A percentile compares a stretch with the other conserved stretches of the same genome.
These are phyloP conservation scores for Bovichtus variegatus DNA, from an alignment of 2,797 vertebrate genomes.

Conservation along the genomic window DNA sequence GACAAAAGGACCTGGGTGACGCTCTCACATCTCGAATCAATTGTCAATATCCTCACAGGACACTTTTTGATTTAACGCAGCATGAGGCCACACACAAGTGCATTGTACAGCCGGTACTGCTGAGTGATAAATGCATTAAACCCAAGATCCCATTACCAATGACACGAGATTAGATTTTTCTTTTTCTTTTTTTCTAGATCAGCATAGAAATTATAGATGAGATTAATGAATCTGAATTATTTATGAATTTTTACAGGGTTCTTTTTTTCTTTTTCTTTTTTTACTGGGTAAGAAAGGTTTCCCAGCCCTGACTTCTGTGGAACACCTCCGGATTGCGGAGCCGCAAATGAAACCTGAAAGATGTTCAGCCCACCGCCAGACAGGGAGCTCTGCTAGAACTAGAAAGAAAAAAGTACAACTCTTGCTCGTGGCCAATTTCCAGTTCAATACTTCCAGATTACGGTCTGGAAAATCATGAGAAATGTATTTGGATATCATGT, in stretches of 20 bases:
- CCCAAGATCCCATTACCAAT: not conserved
- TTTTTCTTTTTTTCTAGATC: not conserved
- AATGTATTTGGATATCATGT: slow-evolving; percentile 16
- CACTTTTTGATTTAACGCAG: slow-evolving; percentile 29
- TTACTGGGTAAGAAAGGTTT: not conserved
- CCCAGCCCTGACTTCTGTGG: slow-evolving; percentile 8
- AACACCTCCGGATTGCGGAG: slow-evolving; percentile 4
- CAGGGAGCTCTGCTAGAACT: not conserved
- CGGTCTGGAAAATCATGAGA: not conserved
- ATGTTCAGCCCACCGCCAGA: slow-evolving; percentile 37
- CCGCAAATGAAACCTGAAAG: slow-evolving; percentile 11
- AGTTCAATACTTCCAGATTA: not conserved
- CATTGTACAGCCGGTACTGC: not conserved
- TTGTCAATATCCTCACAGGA: slow-evolving; percentile 43
- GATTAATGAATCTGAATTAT: not conserved
- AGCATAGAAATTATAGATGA: not conserved
- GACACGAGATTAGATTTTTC: not conserved
- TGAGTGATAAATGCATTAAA: not conserved
- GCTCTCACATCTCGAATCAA: slow-evolving; percentile 39
- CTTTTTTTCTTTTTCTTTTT: no score
- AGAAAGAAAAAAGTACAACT: slow-evolving; percentile 1
- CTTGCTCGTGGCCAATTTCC: not conserved
- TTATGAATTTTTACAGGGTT: no score
- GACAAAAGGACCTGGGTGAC: slow-evolving; percentile 50
- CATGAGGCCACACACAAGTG: not conserved